Conservation (phyloP, 92 coral and sea anemone genomes). For the Diadumene lineata region DNA sequence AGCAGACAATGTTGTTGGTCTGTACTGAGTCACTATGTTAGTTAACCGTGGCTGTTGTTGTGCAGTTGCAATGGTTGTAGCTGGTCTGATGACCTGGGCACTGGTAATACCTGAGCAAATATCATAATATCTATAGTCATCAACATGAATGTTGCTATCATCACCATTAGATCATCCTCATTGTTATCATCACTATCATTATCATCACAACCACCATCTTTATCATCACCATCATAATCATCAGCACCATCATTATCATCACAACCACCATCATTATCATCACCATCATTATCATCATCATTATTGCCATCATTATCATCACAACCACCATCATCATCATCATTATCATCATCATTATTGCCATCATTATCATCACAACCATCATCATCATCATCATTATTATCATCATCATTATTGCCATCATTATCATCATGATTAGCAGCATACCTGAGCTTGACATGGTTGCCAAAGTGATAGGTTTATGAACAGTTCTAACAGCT, state of each 20-base stretch:
- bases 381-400: background rate
- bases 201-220: background rate
- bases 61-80: background rate
- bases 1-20: constrained; percentile 20
- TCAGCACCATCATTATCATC: background rate
- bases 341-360: background rate
- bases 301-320: background rate
- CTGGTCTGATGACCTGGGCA: constrained; percentile 6
- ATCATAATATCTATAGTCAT: background rate
- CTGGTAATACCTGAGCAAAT: background rate
- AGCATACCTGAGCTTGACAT: background rate
- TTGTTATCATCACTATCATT: no score
- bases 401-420: background rate
- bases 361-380: background rate
- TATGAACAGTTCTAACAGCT: constrained; percentile 24
- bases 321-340: background rate
- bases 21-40: constrained; percentile 15
- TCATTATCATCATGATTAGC: background rate
- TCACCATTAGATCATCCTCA: background rate
- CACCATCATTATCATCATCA: background rate
- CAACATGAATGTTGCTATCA: background rate
- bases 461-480: constrained; percentile 27
- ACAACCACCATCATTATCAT: background rate
- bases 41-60: constrained; percentile 23
- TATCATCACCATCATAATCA: background rate